phyloP scores from a whole-genome alignment of 2,888 invertebrate genomes.

The Cantharis rufa region DNA sequence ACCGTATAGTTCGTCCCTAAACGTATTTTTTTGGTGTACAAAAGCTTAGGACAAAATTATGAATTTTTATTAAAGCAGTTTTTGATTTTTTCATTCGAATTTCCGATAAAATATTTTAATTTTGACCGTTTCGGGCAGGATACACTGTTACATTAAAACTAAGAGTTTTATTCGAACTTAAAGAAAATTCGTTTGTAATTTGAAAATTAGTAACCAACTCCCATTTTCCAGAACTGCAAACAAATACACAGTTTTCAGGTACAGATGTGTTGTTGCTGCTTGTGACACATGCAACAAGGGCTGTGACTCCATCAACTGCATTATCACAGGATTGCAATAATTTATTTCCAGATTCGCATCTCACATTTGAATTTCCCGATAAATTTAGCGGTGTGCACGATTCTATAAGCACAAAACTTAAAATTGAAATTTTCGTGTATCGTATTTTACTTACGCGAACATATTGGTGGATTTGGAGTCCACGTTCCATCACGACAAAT shows the following conservation, averaged over 20 bases:
- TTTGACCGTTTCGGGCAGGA: background rate
- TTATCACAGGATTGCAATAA: conserved; percentile 8
- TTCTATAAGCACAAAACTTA: background rate
- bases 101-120: no score
- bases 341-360: conserved; percentile 3
- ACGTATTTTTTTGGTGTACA: background rate
- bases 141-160: background rate
- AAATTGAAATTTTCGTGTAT: background rate
- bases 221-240: conserved; percentile 18
- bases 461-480: background rate
- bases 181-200: background rate
- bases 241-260: background rate
- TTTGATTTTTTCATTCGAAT: background rate
- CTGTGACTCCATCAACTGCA: conserved; percentile 36
- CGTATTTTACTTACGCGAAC: conserved; percentile 9
- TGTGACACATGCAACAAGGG: conserved; percentile 38
- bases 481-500: conserved; percentile 14
- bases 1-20: background rate
- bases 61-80: background rate
- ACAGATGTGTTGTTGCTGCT: conserved; percentile 36
- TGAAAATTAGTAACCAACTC: background rate
- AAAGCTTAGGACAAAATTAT: background rate
- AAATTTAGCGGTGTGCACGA: background rate
- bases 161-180: background rate
- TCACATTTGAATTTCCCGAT: background rate